Base-by-base conservation (phyloP, 2,888 invertebrate genomes). In the Papilio elwesi region DNA sequence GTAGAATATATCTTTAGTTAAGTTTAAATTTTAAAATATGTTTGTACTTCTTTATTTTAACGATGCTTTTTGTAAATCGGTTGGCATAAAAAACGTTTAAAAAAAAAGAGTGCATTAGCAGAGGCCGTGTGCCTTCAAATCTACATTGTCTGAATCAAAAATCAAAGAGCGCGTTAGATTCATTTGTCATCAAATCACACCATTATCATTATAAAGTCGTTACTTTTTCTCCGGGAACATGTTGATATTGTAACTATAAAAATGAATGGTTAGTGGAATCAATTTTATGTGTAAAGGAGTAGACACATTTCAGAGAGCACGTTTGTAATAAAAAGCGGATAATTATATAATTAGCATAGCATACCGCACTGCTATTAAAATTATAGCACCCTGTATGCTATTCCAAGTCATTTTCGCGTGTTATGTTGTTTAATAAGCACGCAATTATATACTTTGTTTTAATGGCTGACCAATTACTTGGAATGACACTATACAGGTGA, bases 381-480 rank as follows among this genome's bases (percentile, higher is more conserved):
- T 66, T 59, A 66, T 71, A 59, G 66, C 65, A 71, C 66, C 71
- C 59, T 57, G 38, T 52, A 64, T 38, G 36, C 16, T 63, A 8
- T 49, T 49, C 13, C 43, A 12, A 43, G 71, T 55, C 26, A 49
- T 71, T 71, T 51, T 59, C 49, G 38, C 57, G 11, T 65, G 43
- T 71, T 62, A 67, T 47, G 67, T 67, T 67, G 67, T 67, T 9
- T 59, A 67, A 67, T 67, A 66, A 47, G 16, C 51, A 6, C 0
- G 47, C 62, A 62, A 67, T 71, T 67, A 67, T 12, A 67, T 67
- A 71, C 67, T 53, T 67, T 47, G 36, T 62, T 62, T 67, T 67
- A 67, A 71, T 48, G 11, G 15, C 15, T 52, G 52, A 2, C 3
- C 55, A 57, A 6, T 52, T 52, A 6, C 48, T 16, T 9, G 26